Base-by-base conservation (phyloP, 2,797 vertebrate genomes). In the Argyrosomus regius region DNA sequence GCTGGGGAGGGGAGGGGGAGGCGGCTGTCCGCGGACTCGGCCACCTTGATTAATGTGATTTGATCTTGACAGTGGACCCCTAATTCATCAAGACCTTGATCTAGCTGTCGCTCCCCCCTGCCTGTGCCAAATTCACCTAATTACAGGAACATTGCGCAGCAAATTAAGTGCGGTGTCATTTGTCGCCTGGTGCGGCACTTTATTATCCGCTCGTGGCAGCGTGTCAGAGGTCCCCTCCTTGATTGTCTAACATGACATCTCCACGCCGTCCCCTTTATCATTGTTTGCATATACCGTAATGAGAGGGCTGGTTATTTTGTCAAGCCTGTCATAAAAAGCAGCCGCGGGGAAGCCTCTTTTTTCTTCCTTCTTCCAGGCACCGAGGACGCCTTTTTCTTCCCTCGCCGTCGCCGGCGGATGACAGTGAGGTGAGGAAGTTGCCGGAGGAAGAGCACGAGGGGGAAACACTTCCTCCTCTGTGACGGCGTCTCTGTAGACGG, bases 1-100 rank as follows among this genome's bases (percentile, higher is more conserved):
- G 45, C 1, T 64, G 68, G 68, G 77, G 61, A 59, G 65, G 77
- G 65, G 73, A 16, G 60, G 70, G 77, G 81, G 68, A 45, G 65
- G 80, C 57, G 92, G 93, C 90, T 87, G 91, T 96, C 93, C 57
- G 59, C 81, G 89, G 88, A 84, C 94, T 95, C 93, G 91, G 93
- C 94, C 90, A 95, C 92, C 81, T 89, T 97, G 96, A 97, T 97
- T 96, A 96, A 96, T 97, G 95, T 96, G 95, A 96, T 96, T 72
- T 10, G 95, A 96, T 95, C 93, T 93, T 95, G 95, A 96, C 91
- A 95, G 94, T 95, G 94, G 89, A 92, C 91, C 95, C 95, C 95
- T 93, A 94, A 96, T 97, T 96, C 96, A 97, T 98, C 97, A 97
- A 92, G 93, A 91, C 95, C 91, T 61, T 94, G 94, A 95, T 96